Base-by-base conservation (phyloP, 2,888 invertebrate genomes). In the Patella ulyssiponensis region DNA sequence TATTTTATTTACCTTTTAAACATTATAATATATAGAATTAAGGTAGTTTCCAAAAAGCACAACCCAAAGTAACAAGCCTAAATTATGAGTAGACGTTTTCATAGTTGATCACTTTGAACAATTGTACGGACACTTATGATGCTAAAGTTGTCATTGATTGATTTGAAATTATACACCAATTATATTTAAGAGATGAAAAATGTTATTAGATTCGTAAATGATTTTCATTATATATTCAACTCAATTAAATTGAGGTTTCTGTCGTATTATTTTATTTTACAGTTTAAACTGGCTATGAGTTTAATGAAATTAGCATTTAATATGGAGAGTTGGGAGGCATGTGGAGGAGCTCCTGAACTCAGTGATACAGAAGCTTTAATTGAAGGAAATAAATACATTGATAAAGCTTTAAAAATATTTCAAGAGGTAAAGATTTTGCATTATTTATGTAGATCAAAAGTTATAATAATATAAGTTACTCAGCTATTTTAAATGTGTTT, bases 241-340 rank as follows among this genome's bases (percentile, higher is more conserved):
- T 44, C 44, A 44, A 44, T 7, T 44, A 44, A 44, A 44, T 44
- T 44, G 44, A 44, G 7, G 44, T 44, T 44, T 44, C 44, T 44
- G 44, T 9, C 44, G 9, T 44, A 44, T 44, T 44, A 9, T 44
- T 44, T 44, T 44, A 44, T 44, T 44, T 44, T 44, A 20, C 83
- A 91, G 91, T 88, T 88, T 80, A 91, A 91, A 81, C 83, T 90
- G 56, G 90, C 87, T 17, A 88, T 90, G 88, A 89, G 88, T 77
- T 83, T 91, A 74, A 90, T 91, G 90, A 90, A 89, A 85, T 81
- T 91, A 44, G 90, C 91, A 17, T 91, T 91, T 83, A 90, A 90
- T 81, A 88, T 91, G 89, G 90, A 91, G 85, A 90, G 89, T 78
- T 91, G 91, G 91, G 89, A 90, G 77, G 90, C 90, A 0, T 90